phyloP scores from a whole-genome alignment of 1,140 invertebrate genomes.

The Proctacanthus coquilletti region DNA sequence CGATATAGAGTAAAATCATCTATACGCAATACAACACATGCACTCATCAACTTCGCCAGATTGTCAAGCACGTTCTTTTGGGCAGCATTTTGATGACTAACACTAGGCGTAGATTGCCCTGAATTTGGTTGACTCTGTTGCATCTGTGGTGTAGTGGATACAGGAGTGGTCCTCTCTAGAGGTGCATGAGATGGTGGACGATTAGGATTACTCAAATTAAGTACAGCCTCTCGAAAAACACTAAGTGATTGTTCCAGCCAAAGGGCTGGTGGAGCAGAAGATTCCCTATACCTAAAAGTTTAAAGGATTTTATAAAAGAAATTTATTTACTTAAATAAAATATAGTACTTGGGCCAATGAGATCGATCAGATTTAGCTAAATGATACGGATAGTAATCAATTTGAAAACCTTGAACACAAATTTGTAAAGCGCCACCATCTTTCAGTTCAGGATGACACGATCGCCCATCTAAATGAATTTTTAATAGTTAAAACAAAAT shows the following conservation, averaged over 20 bases:
- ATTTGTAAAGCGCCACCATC: slow-evolving; percentile 91
- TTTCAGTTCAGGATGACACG: slow-evolving; percentile 64
- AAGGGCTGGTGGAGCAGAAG: slow-evolving; percentile 43
- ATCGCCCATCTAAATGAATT: slow-evolving; percentile 51
- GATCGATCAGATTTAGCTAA: slow-evolving; percentile 69
- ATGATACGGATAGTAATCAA: slow-evolving; percentile 96
- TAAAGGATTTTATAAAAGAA: neutral
- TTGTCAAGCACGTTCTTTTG: slow-evolving; percentile 55
- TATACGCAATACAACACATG: slow-evolving; percentile 75
- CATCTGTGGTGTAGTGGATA: slow-evolving; percentile 11
- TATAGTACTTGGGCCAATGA: slow-evolving; percentile 71
- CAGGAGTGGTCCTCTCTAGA: slow-evolving; percentile 32
- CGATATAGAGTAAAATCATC: slow-evolving; percentile 76
- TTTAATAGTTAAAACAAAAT: neutral
- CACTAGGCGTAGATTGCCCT: slow-evolving; percentile 4
- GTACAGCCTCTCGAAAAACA: slow-evolving; percentile 45
- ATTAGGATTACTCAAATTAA: slow-evolving; percentile 45
- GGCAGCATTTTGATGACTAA: slow-evolving; percentile 17
- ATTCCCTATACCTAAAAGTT: slow-evolving; percentile 36
- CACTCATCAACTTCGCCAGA: slow-evolving; percentile 77
- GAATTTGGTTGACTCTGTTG: neutral
- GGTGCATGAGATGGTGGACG: slow-evolving; percentile 39
- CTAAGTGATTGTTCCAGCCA: slow-evolving; percentile 55
- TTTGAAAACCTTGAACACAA: slow-evolving; percentile 69
- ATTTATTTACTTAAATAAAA: slow-evolving; percentile 26